Evolutionary conservation across 2,797 vertebrate species (phyloP), one percentile per base, ranked within the genome.

Genomic region (Manis pentadactyla): DNA sequence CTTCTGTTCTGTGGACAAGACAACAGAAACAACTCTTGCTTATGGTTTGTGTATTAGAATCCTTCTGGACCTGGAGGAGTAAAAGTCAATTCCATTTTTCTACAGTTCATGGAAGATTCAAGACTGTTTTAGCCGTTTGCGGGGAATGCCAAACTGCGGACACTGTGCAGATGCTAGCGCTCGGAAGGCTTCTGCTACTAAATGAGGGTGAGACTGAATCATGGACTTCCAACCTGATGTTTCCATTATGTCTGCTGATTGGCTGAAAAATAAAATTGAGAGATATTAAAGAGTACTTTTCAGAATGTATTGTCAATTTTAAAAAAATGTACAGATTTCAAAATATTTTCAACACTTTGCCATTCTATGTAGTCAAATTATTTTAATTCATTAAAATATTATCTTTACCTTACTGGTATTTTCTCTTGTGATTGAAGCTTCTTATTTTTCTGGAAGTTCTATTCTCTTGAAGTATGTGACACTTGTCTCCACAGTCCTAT

Each of bases 161-260:
- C 99, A 99, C 98, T 99, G 99, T 97, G 99, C 99, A 97, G 99
- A 99, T 29, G 99, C 99, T 87, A 99, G 99, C 85, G 99, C 99
- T 6, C 99, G 99, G 97, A 99, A 99, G 98, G 99, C 99, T 99
- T 99, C 99, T 85, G 99, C 99, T 97, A 99, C 99, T 98, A 99
- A 99, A 98, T 99, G 99, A 98, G 99, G 99, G 98, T 99, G 99
- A 96, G 99, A 99, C 96, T 99, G 99, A 99, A 99, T 99, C 99
- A 99, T 99, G 97, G 99, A 99, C 98, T 99, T 99, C 99, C 99
- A 99, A 97, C 99, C 99, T 88, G 99, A 99, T 39, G 99, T 99
- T 98, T 99, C 99, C 99, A 99, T 99, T 98, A 99, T 99, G 98
- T 99, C 99, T 93, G 99, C 99, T 96, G 99, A 99, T 98, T 99